Percentiles rank a stretch among this genome's conserved stretches.
Evolutionary conservation across 2,113 vertebrate genomes (phyloP).

Genomic region (Arothron firmamentum): DNA sequence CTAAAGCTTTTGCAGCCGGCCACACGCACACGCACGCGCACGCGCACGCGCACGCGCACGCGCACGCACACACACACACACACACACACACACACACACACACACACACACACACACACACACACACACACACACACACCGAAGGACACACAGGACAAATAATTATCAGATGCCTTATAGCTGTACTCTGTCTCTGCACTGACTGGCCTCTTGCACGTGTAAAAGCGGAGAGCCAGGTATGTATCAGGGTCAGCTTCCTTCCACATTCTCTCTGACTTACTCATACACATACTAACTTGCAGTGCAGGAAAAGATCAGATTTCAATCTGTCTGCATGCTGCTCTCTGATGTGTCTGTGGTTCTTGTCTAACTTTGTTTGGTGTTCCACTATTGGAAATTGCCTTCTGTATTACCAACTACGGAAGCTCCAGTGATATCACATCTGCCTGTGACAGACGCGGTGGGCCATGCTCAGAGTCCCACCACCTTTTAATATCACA

Average conservation of each 20-base stretch:
- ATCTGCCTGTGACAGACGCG: too few relatives aligned
- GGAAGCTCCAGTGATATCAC: too few relatives aligned
- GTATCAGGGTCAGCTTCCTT: slow-evolving; percentile 34
- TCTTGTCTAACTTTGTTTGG: too few relatives aligned
- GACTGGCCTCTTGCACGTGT: slow-evolving; percentile 22
- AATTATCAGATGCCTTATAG: slow-evolving; percentile 45
- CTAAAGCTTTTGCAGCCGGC: slow-evolving; percentile 17
- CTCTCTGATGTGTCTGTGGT: slow-evolving; percentile 13
- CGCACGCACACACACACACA: too few relatives aligned
- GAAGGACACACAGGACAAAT: slow-evolving; percentile 18
- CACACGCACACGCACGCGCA: slow-evolving; percentile 16
- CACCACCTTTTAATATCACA: too few relatives aligned
- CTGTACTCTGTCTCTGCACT: slow-evolving; percentile 18
- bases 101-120: too few relatives aligned
- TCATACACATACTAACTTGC: slow-evolving; percentile 8
- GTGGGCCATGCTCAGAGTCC: too few relatives aligned
- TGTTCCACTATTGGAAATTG: too few relatives aligned
- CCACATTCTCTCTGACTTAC: slow-evolving; percentile 25
- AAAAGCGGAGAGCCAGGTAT: slow-evolving; percentile 31
- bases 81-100: too few relatives aligned
- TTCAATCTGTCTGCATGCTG: slow-evolving; percentile 26
- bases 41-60: too few relatives aligned
- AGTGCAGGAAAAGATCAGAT: slow-evolving; percentile 30
- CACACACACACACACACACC: too few relatives aligned
- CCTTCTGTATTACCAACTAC: too few relatives aligned